Conservation (phyloP, 2,888 invertebrate species). For the Tetragnatha montana region DNA sequence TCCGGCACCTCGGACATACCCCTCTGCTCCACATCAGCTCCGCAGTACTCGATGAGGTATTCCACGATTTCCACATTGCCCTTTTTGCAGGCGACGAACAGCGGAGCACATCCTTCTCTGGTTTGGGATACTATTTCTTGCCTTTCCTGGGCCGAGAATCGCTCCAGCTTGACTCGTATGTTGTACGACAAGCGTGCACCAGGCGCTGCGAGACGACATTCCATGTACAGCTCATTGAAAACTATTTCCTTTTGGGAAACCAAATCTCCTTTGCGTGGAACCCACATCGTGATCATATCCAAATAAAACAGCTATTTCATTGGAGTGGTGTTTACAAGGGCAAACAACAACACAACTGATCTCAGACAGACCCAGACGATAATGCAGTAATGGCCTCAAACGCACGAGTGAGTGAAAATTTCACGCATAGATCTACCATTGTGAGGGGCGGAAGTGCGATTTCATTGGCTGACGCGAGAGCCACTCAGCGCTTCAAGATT, state of each 20-base stretch:
- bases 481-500: slow-evolving; percentile 32
- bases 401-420: slow-evolving; percentile 15
- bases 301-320: slow-evolving; percentile 30
- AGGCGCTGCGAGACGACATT: slow-evolving; percentile 81
- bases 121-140: slow-evolving; percentile 79
- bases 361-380: background rate
- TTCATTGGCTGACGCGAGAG: slow-evolving; percentile 48
- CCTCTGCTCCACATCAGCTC: too few species aligned
- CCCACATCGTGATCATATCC: slow-evolving; percentile 72
- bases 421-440: slow-evolving; percentile 49
- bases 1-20: slow-evolving; percentile 90
- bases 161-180: slow-evolving; percentile 80
- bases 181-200: slow-evolving; percentile 82
- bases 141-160: slow-evolving; percentile 80
- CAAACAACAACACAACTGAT: background rate
- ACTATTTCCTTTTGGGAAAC: too few species aligned
- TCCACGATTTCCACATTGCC: slow-evolving; percentile 90
- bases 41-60: slow-evolving; percentile 87
- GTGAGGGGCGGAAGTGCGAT: slow-evolving; percentile 47
- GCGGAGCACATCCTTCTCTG: slow-evolving; percentile 87
- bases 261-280: slow-evolving; percentile 73
- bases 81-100: slow-evolving; percentile 86
- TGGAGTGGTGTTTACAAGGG: background rate
- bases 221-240: slow-evolving; percentile 82
- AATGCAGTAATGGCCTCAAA: slow-evolving; percentile 23